Evolutionary conservation across 2,888 invertebrate species (phyloP).

Genomic region (Temnothorax unifasciatus): DNA sequence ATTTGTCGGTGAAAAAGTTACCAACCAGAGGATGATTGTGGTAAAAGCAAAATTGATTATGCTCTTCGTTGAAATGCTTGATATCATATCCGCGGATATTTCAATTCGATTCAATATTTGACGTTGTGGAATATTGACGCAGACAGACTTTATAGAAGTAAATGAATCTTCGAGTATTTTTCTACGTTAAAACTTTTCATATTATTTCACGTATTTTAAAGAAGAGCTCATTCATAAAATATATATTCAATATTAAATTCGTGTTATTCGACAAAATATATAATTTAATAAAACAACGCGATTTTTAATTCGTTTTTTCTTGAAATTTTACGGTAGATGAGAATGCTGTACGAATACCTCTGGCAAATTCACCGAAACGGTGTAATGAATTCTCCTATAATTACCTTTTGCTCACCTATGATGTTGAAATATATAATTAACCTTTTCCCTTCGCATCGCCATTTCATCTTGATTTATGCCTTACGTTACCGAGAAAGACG

Average conservation of each 20-base stretch:
- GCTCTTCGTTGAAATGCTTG: not conserved
- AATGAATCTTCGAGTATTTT: not conserved
- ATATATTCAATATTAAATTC: not conserved
- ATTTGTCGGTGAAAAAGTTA: not conserved
- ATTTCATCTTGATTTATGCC: conserved; percentile 45
- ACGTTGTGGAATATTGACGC: not conserved
- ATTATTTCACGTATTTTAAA: not conserved
- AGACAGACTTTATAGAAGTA: not conserved
- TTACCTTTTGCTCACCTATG: conserved; percentile 24
- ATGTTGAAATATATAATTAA: conserved; percentile 52
- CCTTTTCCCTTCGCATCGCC: conserved; percentile 38
- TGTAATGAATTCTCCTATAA: conserved; percentile 48
- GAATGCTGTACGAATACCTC: not conserved
- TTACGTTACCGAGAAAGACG: conserved; percentile 36
- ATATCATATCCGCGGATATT: not conserved
- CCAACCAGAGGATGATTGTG: not conserved
- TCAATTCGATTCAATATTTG: not conserved
- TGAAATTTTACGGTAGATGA: not conserved
- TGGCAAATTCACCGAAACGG: conserved; percentile 13
- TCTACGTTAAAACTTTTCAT: not conserved
- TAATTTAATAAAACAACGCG: not conserved
- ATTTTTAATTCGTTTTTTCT: not conserved
- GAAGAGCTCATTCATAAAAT: not conserved
- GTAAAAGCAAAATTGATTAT: not conserved
- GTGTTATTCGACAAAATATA: not conserved